Evolutionary conservation across 2,797 vertebrate genomes (phyloP), one percentile per base, ranked within the genome.

Genomic region (Acipenser oxyrinchus): DNA sequence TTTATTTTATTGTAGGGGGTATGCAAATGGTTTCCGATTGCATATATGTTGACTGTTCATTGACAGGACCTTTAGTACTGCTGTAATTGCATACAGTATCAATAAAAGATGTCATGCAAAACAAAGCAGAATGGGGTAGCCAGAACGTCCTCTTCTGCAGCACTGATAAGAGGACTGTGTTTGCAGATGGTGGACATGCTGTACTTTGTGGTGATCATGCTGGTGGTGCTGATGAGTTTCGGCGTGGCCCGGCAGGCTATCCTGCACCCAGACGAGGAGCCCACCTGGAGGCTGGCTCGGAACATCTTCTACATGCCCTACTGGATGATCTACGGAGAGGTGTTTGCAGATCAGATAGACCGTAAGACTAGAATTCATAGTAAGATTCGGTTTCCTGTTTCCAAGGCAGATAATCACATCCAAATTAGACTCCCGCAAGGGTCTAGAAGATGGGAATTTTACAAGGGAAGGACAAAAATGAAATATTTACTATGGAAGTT

Each of bases 351-450:
- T 90, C 98, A 97, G 93, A 98, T 98, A 94, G 97, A 99, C 95
- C 97, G 97, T 99, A 99, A 99, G 97, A 98, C 86, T 94, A 96
- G 95, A 98, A 82, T 99, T 93, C 87, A 99, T 97, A 99, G 97
- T 99, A 99, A 99, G 97, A 93, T 87, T 94, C 86, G 89, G 89
- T 93, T 95, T 94, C 91, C 92, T 94, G 91, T 89, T 94, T 90
- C 91, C 78, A 71, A 89, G 92, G 92, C 91, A 91, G 93, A 94
- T 90, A 90, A 92, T 93, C 89, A 82, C 74, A 77, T 78, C 79
- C 80, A 81, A 78, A 82, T 82, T 81, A 84, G 81, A 58, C 10
- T n/a, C 12, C 12, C 55, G 5, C 23, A 37, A 37, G 23, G 23
- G 23, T 37, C 23, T 37, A 37, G 23, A 37, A 37, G 23, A 37